Base-by-base conservation (phyloP, 2,888 invertebrate species). In the Siphonodentalium dalli region DNA sequence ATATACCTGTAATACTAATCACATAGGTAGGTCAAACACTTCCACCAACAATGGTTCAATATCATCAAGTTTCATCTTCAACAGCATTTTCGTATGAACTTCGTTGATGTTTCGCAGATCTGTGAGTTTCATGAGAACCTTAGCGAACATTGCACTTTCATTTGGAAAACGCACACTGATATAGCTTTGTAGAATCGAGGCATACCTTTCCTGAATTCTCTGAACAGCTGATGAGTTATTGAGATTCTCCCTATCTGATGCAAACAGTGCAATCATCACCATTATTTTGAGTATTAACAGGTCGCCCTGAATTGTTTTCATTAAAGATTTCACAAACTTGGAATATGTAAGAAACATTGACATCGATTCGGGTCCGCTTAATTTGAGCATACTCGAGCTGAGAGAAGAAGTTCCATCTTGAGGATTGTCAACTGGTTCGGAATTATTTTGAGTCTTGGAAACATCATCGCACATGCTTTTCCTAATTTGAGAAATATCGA, bases 11-110 rank as follows among this genome's bases (percentile, higher is more conserved):
- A 5, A 39, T 21, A 15, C n/a, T 18, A 21, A 4, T 35, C 43
- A 41, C 29, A 26, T 24, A 44, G 66, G 69, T 61, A 96, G 85
- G 84, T 96, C 95, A 78, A 96, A 95, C 76, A 96, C 94, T 85
- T 96, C 96, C 81, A 94, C 89, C 1, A 96, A 84, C 40, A 96
- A 83, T 0, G 96, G 96, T 72, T 94, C 95, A 31, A 96, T 90
- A 75, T 90, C 88, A 59, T 89, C 87, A 26, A 95, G 92, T 84
- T 95, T 93, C 21, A 94, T 92, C 82, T 93, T 91, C 33, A 95
- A 85, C 82, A 94, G 93, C 33, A 95, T 93, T 42, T 90, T 89
- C 3, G 95, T 91, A 18, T 94, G 89, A 71, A 93, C 91, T 71
- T 93, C 93, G 61, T 94, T 92, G 57, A 96, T 85, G 77, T 90